Evolutionary conservation across 2,797 vertebrate genomes (phyloP), one percentile per base, ranked within the genome.

Genomic region (Hipposideros larvatus): DNA sequence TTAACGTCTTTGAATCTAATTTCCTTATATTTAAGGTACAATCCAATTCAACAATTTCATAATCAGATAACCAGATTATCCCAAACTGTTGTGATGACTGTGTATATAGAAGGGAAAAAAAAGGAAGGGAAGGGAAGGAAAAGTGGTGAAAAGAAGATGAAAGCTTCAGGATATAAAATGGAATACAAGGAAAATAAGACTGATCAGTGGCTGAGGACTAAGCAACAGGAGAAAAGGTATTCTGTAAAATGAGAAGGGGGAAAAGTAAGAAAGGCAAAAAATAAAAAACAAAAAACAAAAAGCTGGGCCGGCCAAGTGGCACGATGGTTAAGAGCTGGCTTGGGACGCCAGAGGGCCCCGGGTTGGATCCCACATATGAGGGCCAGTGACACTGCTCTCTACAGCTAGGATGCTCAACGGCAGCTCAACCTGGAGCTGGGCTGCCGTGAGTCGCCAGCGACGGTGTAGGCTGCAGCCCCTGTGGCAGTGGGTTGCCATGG

Each of bases 121-220:
- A 43, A 43, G 43, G 6, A 43, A 74, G 48, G 28, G 21, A 77
- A 92, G 55, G 22, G 11, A 88, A 41, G 19, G 22, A 11, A n/a
- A 96, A 66, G 34, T 83, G n/a, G 24, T 77, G 43, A 83, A 75
- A 3, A 63, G 66, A 22, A 90, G 13, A 97, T 87, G 15, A 85
- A 96, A 92, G n/a, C 19, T 70, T 91, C 18, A 88, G 43, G 28
- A 94, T 82, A 34, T 6, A n/a, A 96, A 97, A 83, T 28, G 18
- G 37, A 86, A 22, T 19, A 41, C 13, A 95, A 93, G 34, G 37
- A 88, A 94, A 97, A 31, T 3, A 53, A 91, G 51, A 48, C 1
- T 66, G 41, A 82, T 70, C n/a, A 31, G 2, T 46, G n/a, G 31
- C 2, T 95, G 34, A 90, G 22, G 55, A 90, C 18, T 55, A 14